Evolutionary conservation across 2,113 vertebrate species (phyloP).

Genomic region (Carassius gibelio): DNA sequence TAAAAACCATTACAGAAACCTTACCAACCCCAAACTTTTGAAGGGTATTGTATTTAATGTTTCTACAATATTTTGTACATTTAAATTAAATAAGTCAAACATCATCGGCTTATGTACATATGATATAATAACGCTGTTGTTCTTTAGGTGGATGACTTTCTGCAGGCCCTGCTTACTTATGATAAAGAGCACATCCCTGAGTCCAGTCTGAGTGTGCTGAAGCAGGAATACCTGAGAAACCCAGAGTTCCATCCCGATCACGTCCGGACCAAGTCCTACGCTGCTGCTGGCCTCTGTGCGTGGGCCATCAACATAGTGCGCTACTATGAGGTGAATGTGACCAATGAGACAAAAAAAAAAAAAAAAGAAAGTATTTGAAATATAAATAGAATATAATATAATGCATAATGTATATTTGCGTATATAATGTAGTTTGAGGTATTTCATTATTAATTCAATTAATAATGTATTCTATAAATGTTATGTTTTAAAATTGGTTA

Average conservation of each 20-base stretch:
- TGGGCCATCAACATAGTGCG: constrained; percentile 83
- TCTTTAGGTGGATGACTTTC: constrained; percentile 81
- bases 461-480: background rate
- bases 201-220: constrained; percentile 79
- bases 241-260: constrained; percentile 81
- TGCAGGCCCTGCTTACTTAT: constrained; percentile 79
- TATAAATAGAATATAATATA: background rate
- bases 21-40: background rate
- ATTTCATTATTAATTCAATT: background rate
- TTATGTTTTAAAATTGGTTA: too few species aligned
- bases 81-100: background rate
- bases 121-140: background rate
- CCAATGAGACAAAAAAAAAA: background rate
- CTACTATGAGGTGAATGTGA: constrained; percentile 78
- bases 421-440: background rate
- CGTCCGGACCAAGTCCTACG: constrained; percentile 82
- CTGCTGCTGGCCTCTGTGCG: constrained; percentile 83
- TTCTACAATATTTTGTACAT: background rate
- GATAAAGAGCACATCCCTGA: constrained; percentile 86
- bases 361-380: background rate
- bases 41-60: background rate
- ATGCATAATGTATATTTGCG: background rate
- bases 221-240: constrained; percentile 81
- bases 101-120: background rate
- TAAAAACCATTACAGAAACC: too few species aligned